Base-by-base conservation (phyloP, 2,797 vertebrate species). In the Hipposideros larvatus region DNA sequence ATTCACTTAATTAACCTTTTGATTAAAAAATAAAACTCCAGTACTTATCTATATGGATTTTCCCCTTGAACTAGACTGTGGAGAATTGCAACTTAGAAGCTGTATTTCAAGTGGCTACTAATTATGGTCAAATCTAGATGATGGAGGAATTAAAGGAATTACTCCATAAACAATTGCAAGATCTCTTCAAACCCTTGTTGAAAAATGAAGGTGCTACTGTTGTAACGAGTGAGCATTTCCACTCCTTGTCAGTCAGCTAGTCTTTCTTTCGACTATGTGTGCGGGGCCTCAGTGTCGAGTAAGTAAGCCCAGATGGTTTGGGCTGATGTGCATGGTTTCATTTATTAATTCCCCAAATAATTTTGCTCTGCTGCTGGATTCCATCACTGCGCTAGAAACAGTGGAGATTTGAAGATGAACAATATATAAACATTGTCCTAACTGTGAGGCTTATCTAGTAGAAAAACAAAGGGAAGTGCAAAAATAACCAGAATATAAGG, bases 1-100 rank as follows among this genome's bases (percentile, higher is more conserved):
- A 96, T 97, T 96, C 73, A 94, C 63, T 96, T 95, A 96, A 97
- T 98, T 97, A 96, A 97, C 57, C 92, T 96, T 96, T 97, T 96
- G 95, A 95, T 96, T 97, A 97, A 96, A 95, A 96, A 95, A 88
- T 96, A 96, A 96, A 86, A 96, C 57, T 46, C 55, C 5, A 86
- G 90, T 92, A 92, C 96, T 97, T 97, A 93, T 71, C 95, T 94
- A 15, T 93, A 95, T 96, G 82, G 97, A 95, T 97, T 97, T 96
- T 78, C 78, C 77, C 80, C 51, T 91, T 95, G 61, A 95, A 97
- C 91, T 78, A 87, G 84, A 96, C 68, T 92, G 68, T 91, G 41
- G 85, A 92, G 92, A 96, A 96, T 95, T 96, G 61, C 46, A 96
- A 92, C 87, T 79, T 94, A 90, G 46, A 95, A 95, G 90, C 34